These are phyloP conservation scores for Anorthoa munda DNA, from an alignment of 2,888 invertebrate genomes.

Conservation along the genomic window DNA sequence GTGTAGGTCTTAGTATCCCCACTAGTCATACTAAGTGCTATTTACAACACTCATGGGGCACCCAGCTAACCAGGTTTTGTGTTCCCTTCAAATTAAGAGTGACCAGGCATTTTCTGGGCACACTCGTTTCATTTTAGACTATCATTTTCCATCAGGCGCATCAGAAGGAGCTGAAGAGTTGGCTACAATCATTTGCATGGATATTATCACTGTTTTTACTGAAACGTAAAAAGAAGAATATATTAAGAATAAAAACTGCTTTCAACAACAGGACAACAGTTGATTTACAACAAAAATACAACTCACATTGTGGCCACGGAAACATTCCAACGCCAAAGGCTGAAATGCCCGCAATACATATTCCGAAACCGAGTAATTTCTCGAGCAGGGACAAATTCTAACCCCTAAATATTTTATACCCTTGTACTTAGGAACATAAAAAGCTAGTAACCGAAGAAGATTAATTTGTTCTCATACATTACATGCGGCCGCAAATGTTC, in stretches of 20 bases:
- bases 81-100: too few relatives aligned
- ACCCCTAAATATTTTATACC: conserved; percentile 49
- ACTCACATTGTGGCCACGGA: conserved; percentile 23
- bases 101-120: too few relatives aligned
- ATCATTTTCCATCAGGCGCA: too few relatives aligned
- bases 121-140: too few relatives aligned
- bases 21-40: too few relatives aligned
- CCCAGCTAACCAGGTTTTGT: too few relatives aligned
- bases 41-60: too few relatives aligned
- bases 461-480: conserved; percentile 57
- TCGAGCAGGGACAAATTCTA: conserved; percentile 36
- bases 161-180: too few relatives aligned
- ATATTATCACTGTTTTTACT: too few relatives aligned
- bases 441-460: conserved; percentile 48
- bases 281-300: conserved; percentile 13
- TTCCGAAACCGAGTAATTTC: conserved; percentile 36
- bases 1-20: too few relatives aligned
- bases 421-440: conserved; percentile 45
- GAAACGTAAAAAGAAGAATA: too few relatives aligned
- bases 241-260: not conserved
- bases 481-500: conserved; percentile 26
- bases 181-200: too few relatives aligned
- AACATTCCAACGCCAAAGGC: conserved; percentile 31
- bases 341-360: conserved; percentile 31
- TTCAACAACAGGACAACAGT: not conserved